These are phyloP conservation scores for Etheostoma nigrum DNA, from an alignment of 2,797 vertebrate genomes.

Conservation along the genomic window DNA sequence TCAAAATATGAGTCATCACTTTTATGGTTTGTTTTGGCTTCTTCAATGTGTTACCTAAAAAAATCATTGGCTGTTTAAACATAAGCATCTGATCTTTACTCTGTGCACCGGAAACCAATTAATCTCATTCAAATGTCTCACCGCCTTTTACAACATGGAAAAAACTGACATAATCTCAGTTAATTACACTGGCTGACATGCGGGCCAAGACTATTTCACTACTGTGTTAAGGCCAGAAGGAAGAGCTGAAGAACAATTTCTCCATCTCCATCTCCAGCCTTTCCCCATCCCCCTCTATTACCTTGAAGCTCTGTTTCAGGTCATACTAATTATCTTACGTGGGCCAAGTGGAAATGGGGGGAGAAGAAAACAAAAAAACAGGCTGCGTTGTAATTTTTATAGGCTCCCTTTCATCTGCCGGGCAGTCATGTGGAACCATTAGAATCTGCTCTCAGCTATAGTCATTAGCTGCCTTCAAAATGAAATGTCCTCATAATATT, in stretches of 20 bases:
- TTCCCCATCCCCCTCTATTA: constrained; percentile 56
- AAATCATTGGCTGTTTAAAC: constrained; percentile 40
- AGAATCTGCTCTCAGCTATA: constrained; percentile 75
- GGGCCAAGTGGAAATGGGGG: constrained; percentile 41
- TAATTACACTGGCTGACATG: constrained; percentile 74
- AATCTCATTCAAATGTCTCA: constrained; percentile 63
- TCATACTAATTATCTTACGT: constrained; percentile 75
- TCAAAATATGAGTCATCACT: constrained; percentile 6
- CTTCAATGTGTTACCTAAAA: constrained; percentile 16
- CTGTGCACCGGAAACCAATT: constrained; percentile 60
- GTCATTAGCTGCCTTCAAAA: constrained; percentile 73
- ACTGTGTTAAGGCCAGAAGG: constrained; percentile 61
- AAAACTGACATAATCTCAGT: constrained; percentile 72
- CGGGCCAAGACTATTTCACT: constrained; percentile 52
- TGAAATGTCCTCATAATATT: constrained; percentile 70
- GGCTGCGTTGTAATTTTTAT: constrained; percentile 65
- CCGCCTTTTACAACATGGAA: constrained; percentile 27
- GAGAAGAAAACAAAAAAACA: constrained; percentile 32
- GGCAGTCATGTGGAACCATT: constrained; percentile 76
- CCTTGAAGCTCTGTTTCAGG: constrained; percentile 73
- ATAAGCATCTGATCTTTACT: constrained; percentile 50
- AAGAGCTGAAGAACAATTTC: constrained; percentile 59
- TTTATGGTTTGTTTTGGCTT: neutral
- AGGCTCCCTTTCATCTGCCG: constrained; percentile 65
- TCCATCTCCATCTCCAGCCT: constrained; percentile 59